Base-by-base conservation (phyloP, 2,113 vertebrate genomes). In the Sander vitreus region DNA sequence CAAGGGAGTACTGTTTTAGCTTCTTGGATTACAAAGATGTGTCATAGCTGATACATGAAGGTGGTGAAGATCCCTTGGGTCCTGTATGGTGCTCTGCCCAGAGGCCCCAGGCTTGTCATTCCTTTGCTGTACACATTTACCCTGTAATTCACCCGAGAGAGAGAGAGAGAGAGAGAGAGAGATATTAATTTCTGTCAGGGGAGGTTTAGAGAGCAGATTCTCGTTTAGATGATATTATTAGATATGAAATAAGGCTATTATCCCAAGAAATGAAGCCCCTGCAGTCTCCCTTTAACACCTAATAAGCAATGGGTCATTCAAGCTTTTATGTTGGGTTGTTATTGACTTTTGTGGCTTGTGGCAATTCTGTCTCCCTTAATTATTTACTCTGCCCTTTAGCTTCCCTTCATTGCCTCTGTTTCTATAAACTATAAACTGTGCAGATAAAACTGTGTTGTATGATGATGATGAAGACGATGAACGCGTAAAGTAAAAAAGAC, bases 301-400 rank as follows among this genome's bases (percentile, higher is more conserved):
- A 81, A 83, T 83, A 82, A 87, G 78, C 75, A 85, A 60, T 80
- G 75, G 85, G 76, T 85, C 76, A 84, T 81, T 87, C 27, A 51
- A 50, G 12, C 55, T 62, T 84, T 84, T 80, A 81, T 75, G 75
- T 80, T 55, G 12, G 67, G 12, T 74, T 86, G 70, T 89, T 91
- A 83, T 88, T 87, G 87, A 90, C 78, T 88, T 84, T 48, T 80
- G 68, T 71, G 54, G 75, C 85, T 87, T 59, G 63, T 79, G 84
- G 84, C 85, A 57, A 84, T 89, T 79, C 54, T 73, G 75, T 66
- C 36, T 57, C 68, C 39, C 59, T 86, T 91, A 90, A 91, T 93
- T 87, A 92, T 91, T 89, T 83, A 85, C 81, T 76, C 62, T 84
- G 55, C 65, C 80, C 86, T 70, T 81, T 76, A 69, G 76, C 69